Conservation (phyloP, 1,140 invertebrate genomes). For the Drosophila guanche region DNA sequence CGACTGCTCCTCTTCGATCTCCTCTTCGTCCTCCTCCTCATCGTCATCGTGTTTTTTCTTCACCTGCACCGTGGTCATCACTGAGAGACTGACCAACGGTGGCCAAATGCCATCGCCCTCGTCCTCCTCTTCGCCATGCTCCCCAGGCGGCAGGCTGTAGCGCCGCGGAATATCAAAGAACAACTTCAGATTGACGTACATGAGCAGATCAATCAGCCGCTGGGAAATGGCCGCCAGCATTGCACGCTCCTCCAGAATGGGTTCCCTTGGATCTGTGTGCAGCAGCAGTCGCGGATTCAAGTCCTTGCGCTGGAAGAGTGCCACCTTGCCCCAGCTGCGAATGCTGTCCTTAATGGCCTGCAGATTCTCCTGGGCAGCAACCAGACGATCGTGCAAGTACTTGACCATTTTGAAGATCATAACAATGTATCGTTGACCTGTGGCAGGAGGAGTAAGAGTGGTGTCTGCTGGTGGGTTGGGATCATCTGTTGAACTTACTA, state of each 20-base stretch:
- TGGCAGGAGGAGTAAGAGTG: background rate
- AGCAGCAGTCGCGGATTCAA: conserved; percentile 85
- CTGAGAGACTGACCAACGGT: conserved; percentile 43
- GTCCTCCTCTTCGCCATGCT: conserved; percentile 58
- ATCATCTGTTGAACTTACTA: conserved; percentile 80
- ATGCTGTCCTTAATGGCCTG: conserved; percentile 84
- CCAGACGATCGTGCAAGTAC: conserved; percentile 85
- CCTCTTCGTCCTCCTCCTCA: conserved; percentile 32
- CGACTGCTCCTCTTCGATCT: conserved; percentile 57
- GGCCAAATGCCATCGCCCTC: conserved; percentile 55
- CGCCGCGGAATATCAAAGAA: conserved; percentile 84
- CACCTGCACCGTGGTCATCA: conserved; percentile 43
- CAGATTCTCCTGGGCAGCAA: conserved; percentile 86
- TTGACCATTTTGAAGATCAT: conserved; percentile 57
- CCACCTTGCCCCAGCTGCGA: conserved; percentile 85
- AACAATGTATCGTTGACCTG: conserved; percentile 61
- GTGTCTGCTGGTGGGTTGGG: background rate
- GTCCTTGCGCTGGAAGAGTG: conserved; percentile 86
- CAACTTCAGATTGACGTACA: conserved; percentile 86
- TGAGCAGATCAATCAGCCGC: conserved; percentile 85
- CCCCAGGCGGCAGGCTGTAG: conserved; percentile 44
- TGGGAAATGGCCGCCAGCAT: conserved; percentile 84
- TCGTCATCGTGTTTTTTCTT: conserved; percentile 40
- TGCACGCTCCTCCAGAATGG: conserved; percentile 71
- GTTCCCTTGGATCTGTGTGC: conserved; percentile 84